These are phyloP conservation scores for Chiloscyllium punctatum DNA, from an alignment of 2,797 vertebrate species.

Conservation along the genomic window DNA sequence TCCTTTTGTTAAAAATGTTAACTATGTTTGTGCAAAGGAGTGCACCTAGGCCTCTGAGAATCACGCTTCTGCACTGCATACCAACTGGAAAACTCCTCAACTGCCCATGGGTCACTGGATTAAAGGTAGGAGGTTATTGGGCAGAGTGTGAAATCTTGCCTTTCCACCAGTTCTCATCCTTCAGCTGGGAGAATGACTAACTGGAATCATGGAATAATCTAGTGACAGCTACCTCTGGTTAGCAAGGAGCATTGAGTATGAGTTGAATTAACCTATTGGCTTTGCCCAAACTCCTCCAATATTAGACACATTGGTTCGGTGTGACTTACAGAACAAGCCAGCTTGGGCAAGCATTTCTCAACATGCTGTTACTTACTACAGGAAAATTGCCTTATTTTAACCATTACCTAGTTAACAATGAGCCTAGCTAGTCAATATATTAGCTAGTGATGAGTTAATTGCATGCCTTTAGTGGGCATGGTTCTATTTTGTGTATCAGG, in stretches of 20 bases:
- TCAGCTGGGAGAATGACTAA: neutral
- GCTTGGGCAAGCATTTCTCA: neutral
- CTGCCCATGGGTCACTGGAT: neutral
- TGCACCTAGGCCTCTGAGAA: neutral
- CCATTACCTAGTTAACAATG: conserved; percentile 1
- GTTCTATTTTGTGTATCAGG: conserved; percentile 6
- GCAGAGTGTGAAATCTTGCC: neutral
- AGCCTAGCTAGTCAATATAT: conserved; percentile 16
- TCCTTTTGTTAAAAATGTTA: neutral
- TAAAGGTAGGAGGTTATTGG: neutral
- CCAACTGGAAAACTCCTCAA: neutral
- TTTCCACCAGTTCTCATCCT: neutral
- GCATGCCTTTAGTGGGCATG: neutral
- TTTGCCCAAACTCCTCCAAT: neutral
- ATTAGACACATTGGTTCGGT: neutral
- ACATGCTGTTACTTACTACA: neutral
- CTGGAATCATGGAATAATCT: neutral
- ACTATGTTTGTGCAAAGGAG: neutral
- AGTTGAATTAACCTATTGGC: neutral
- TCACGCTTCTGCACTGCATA: neutral
- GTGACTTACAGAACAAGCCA: neutral
- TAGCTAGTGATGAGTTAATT: conserved; percentile 24
- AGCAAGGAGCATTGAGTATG: neutral
- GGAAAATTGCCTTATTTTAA: conserved; percentile 31
- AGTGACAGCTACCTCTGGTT: neutral